Conservation (phyloP, 1,140 invertebrate species). For the Riptortus pedestris region DNA sequence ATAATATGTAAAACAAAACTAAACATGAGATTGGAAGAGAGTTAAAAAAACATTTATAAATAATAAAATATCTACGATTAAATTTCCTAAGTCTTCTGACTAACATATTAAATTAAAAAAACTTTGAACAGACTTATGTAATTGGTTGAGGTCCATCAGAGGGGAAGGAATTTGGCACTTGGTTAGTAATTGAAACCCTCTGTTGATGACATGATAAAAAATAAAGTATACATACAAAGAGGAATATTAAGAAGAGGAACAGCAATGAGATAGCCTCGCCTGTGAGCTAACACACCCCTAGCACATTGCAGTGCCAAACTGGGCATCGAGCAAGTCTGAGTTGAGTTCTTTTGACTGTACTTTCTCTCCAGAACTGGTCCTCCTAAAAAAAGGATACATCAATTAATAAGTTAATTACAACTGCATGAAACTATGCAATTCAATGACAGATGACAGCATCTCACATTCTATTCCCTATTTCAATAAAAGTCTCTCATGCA, state of each 20-base stretch:
- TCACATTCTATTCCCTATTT: too few species aligned
- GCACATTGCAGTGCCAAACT: background rate
- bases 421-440: too few species aligned
- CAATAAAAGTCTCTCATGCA: too few species aligned
- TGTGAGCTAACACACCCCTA: too few species aligned
- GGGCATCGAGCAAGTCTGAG: background rate
- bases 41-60: background rate
- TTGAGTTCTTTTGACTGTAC: background rate
- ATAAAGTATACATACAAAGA: constrained; percentile 10
- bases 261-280: constrained; percentile 7
- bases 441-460: too few species aligned
- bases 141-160: constrained; percentile 4
- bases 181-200: constrained; percentile 10
- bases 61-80: constrained; percentile 9
- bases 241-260: constrained; percentile 2
- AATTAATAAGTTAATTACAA: too few species aligned
- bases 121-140: constrained; percentile 9
- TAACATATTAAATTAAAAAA: background rate
- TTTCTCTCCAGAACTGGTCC: background rate
- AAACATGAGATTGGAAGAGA: constrained; percentile 7
- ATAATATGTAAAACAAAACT: constrained; percentile 5
- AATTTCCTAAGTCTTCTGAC: background rate
- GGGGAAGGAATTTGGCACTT: constrained; percentile 11
- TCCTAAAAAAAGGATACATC: too few species aligned
- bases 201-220: background rate